Evolutionary conservation across 2,113 vertebrate species (phyloP).

Genomic region (Arizona elegans): DNA sequence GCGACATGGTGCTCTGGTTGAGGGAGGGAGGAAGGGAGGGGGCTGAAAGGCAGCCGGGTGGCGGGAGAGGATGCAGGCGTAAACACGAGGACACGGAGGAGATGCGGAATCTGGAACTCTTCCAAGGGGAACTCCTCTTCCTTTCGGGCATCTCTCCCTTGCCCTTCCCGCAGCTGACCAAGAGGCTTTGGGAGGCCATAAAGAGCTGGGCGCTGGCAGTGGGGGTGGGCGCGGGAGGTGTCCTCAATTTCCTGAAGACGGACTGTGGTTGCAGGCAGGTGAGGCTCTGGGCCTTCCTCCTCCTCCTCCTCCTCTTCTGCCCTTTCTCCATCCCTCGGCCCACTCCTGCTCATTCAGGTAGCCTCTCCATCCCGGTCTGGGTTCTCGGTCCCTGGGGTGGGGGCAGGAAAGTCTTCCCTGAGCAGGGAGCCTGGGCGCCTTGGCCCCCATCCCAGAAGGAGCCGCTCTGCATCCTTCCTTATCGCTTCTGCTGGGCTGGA

Average conservation of each 20-base stretch:
- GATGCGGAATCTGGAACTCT: constrained; percentile 40
- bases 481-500: constrained; percentile 53
- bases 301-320: background rate
- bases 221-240: no score
- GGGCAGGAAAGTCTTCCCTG: background rate
- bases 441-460: constrained; percentile 64
- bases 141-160: constrained; percentile 57
- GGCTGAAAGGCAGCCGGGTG: no score
- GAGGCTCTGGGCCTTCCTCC: background rate
- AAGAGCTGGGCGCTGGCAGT: background rate
- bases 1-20: background rate
- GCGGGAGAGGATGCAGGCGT: background rate
- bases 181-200: constrained; percentile 19
- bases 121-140: constrained; percentile 62
- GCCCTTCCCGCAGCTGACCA: constrained; percentile 46
- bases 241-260: no score
- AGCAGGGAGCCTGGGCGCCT: constrained; percentile 40
- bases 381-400: no score
- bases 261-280: background rate
- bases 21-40: background rate
- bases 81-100: constrained; percentile 55
- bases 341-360: background rate
- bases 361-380: background rate
- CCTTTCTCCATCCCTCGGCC: constrained; percentile 21
- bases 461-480: constrained; percentile 58